These are phyloP conservation scores for Aythya fuligula DNA, from an alignment of 2,797 vertebrate species.

Conservation along the genomic window DNA sequence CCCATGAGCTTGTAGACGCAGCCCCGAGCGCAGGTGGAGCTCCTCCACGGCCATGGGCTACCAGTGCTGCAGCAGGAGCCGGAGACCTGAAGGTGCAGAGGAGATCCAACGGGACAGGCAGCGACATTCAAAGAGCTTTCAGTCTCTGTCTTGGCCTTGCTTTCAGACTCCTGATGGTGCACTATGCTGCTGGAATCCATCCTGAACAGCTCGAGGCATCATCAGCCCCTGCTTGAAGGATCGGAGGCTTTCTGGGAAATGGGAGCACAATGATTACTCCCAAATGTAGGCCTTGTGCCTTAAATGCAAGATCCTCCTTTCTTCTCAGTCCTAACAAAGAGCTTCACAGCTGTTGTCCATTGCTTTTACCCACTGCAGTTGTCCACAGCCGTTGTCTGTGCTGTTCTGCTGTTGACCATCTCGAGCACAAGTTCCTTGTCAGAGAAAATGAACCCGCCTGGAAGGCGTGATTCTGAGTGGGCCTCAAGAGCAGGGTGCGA, in stretches of 20 bases:
- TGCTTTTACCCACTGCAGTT: rapidly evolving
- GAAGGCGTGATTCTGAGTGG: rapidly evolving
- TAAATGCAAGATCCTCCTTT: background rate
- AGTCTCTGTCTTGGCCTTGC: rapidly evolving
- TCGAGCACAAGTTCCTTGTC: background rate
- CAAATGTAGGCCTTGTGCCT: background rate
- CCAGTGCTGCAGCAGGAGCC: rapidly evolving
- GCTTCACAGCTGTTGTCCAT: background rate
- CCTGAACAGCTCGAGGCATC: background rate
- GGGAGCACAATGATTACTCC: no score
- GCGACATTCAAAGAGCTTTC: background rate
- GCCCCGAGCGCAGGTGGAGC: background rate
- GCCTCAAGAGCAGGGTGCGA: background rate
- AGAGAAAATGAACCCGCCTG: background rate
- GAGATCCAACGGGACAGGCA: background rate
- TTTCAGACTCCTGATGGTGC: background rate
- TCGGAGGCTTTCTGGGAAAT: background rate
- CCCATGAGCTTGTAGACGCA: rapidly evolving
- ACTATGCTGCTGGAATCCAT: background rate
- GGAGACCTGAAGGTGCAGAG: rapidly evolving
- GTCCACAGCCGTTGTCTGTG: background rate
- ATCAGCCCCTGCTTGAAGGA: background rate
- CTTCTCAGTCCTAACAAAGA: background rate
- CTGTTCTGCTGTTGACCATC: background rate
- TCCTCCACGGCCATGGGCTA: rapidly evolving